A percentile compares a stretch with the other conserved stretches of the same genome.
phyloP scores from a whole-genome alignment of 2,797 vertebrate species.

The Gallirallus australis region DNA sequence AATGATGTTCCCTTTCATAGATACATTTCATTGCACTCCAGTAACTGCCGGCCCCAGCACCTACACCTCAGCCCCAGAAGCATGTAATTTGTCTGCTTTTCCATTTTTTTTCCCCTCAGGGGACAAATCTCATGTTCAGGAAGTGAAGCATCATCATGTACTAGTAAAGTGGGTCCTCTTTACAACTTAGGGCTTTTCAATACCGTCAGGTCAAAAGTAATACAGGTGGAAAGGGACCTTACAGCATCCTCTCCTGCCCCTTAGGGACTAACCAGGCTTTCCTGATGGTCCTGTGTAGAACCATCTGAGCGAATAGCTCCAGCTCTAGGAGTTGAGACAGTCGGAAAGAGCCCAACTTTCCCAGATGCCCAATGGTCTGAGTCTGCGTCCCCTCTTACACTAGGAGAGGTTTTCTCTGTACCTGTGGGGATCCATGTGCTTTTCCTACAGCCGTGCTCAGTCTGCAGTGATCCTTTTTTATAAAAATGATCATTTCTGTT shows the following conservation, averaged over 20 bases:
- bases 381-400: background rate
- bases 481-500: background rate
- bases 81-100: background rate
- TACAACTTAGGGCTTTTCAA: background rate
- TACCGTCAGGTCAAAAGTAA: rapidly evolving
- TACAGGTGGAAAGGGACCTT: background rate
- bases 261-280: background rate
- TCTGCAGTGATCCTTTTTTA: background rate
- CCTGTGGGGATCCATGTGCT: background rate
- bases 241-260: background rate
- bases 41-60: background rate
- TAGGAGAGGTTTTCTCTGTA: background rate
- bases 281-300: background rate
- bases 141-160: background rate
- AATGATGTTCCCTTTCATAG: rapidly evolving
- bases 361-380: background rate
- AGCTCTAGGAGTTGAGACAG: background rate
- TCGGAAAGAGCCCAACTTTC: background rate
- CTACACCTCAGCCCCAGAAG: background rate
- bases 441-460: background rate
- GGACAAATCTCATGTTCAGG: background rate
- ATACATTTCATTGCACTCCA: rapidly evolving
- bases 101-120: background rate
- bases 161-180: background rate
- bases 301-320: background rate